Percentiles rank a stretch among this genome's conserved stretches.
Conservation (phyloP, 2,888 invertebrate species). For the Ischnura elegans region DNA sequence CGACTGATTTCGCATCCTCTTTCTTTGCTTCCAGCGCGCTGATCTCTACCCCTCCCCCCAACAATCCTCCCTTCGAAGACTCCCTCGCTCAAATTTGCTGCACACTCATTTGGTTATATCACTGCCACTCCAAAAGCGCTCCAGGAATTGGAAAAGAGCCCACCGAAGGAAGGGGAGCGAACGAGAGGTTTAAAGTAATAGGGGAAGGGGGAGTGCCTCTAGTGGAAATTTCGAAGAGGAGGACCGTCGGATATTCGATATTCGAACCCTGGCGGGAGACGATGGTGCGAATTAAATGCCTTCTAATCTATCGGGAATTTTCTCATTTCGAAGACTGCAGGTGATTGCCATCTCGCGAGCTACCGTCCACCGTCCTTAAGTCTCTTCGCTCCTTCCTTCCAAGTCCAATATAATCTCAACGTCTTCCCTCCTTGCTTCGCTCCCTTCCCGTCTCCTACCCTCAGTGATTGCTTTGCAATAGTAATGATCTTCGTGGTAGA, state of each 20-base stretch:
- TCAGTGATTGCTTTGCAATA: neutral
- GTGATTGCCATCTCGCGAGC: neutral
- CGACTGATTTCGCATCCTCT: neutral
- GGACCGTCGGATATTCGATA: slow-evolving; percentile 44
- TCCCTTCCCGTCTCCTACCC: neutral
- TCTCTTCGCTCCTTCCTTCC: neutral
- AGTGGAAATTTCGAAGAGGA: slow-evolving; percentile 39
- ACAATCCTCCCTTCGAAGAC: neutral
- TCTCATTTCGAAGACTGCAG: slow-evolving; percentile 47
- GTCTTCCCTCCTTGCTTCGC: neutral
- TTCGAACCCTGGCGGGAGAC: slow-evolving; percentile 54
- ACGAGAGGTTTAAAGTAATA: neutral
- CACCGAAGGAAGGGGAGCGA: neutral
- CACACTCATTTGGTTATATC: slow-evolving; percentile 52
- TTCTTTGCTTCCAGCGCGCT: neutral
- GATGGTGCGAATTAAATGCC: slow-evolving; percentile 64
- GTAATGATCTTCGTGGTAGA: neutral
- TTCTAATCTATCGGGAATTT: slow-evolving; percentile 65
- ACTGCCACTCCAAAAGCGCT: slow-evolving; percentile 24
- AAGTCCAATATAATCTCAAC: neutral
- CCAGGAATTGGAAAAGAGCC: slow-evolving; percentile 12
- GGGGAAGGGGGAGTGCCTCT: neutral
- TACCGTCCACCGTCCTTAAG: neutral
- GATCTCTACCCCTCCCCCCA: neutral
- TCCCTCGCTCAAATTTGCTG: neutral